phyloP scores from a whole-genome alignment of 2,888 invertebrate genomes.

The Cephus pygmeus region DNA sequence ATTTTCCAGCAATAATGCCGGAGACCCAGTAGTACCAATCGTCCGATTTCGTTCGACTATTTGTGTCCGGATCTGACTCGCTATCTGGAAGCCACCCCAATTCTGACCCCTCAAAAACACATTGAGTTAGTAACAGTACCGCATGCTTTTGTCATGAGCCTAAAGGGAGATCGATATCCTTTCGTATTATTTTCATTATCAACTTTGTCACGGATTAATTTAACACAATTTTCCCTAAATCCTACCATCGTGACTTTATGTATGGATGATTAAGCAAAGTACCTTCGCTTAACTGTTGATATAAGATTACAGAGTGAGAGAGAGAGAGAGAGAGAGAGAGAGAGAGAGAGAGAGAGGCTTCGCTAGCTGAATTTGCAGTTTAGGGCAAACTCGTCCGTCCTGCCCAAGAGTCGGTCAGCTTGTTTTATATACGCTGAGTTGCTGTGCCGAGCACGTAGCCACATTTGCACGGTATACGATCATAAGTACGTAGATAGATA shows the following conservation, averaged over 20 bases:
- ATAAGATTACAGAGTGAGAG: constrained; percentile 47
- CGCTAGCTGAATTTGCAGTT: constrained; percentile 53
- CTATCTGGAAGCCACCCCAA: too few species aligned
- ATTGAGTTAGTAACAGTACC: too few species aligned
- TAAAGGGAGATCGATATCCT: too few species aligned
- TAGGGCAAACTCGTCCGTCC: constrained; percentile 54
- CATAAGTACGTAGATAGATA: constrained; percentile 48
- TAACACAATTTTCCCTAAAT: too few species aligned
- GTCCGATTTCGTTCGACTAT: constrained; percentile 12
- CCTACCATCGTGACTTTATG: too few species aligned
- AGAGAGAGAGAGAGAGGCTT: too few species aligned
- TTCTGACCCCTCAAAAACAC: too few species aligned
- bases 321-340: too few species aligned
- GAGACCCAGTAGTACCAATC: constrained; percentile 2
- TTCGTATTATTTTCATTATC: too few species aligned
- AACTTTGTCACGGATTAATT: too few species aligned
- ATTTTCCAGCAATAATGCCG: constrained; percentile 34
- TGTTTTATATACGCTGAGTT: constrained; percentile 65
- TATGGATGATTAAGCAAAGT: not conserved
- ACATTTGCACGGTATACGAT: constrained; percentile 56
- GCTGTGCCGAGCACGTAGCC: constrained; percentile 58
- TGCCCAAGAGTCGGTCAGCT: constrained; percentile 49
- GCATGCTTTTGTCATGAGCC: too few species aligned
- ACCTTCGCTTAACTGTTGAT: constrained; percentile 45
- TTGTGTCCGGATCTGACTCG: not conserved